phyloP scores from a whole-genome alignment of 1,140 invertebrate genomes.

The Megalopta genalis region DNA sequence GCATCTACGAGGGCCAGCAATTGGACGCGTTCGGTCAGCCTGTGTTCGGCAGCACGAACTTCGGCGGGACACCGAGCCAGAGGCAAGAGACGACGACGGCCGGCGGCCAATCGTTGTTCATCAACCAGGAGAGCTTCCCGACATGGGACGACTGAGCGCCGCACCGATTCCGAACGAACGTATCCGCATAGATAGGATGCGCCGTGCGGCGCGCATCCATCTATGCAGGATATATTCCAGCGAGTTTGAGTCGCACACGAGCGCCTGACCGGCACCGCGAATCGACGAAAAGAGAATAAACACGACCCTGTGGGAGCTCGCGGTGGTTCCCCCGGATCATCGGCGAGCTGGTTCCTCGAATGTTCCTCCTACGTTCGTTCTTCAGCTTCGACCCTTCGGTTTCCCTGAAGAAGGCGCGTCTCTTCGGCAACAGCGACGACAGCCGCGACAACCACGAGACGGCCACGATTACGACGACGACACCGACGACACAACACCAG shows the following conservation, averaged over 20 bases:
- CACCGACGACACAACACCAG: too few relatives aligned
- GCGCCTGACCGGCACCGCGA: conserved; percentile 49
- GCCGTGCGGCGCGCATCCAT: conserved; percentile 32
- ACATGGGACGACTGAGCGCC: conserved; percentile 80
- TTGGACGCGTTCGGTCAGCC: conserved; percentile 77
- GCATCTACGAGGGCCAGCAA: conserved; percentile 72
- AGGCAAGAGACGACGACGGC: conserved; percentile 33
- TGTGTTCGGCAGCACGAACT: conserved; percentile 76
- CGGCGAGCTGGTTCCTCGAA: neutral
- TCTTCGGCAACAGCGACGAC: too few relatives aligned
- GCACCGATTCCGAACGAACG: conserved; percentile 34
- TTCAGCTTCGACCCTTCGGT: too few relatives aligned
- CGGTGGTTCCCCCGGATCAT: conserved; percentile 14
- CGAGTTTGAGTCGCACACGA: conserved; percentile 36
- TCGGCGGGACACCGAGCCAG: conserved; percentile 70
- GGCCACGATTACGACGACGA: too few relatives aligned
- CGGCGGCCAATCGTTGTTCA: conserved; percentile 69
- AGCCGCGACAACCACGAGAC: too few relatives aligned
- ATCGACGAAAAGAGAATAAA: conserved; percentile 23
- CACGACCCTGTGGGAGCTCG: conserved; percentile 50
- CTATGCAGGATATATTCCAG: conserved; percentile 42
- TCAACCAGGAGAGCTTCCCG: conserved; percentile 78
- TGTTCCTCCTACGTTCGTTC: too few relatives aligned
- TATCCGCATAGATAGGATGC: conserved; percentile 4
- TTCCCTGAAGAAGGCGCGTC: too few relatives aligned